Evolutionary conservation across 1,140 invertebrate species (phyloP).

Genomic region (Rhopalosiphum padi): DNA sequence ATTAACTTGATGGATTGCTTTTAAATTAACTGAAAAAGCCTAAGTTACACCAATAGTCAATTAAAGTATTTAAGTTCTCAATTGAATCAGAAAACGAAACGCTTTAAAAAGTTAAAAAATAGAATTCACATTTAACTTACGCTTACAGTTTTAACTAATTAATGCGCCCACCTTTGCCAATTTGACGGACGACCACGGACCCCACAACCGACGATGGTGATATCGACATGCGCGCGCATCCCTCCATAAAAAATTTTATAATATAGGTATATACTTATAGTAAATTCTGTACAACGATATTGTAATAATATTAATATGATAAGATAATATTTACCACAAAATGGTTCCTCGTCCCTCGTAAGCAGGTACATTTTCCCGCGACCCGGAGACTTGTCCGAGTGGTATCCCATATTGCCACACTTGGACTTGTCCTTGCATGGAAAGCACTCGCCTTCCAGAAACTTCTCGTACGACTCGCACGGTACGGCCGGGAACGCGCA

Average conservation of each 20-base stretch:
- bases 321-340: conserved; percentile 73
- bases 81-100: not conserved
- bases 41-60: not conserved
- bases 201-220: too few relatives aligned
- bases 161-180: not conserved
- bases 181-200: not conserved
- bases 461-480: conserved; percentile 85
- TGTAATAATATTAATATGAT: not conserved
- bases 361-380: conserved; percentile 84
- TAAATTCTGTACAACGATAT: not conserved
- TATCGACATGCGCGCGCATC: not conserved
- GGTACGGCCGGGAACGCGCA: conserved; percentile 89
- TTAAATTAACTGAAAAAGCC: not conserved
- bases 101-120: not conserved
- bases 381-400: conserved; percentile 81
- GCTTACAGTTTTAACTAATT: not conserved
- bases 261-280: not conserved
- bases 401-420: conserved; percentile 94
- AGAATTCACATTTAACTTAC: not conserved
- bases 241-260: not conserved
- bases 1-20: not conserved
- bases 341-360: conserved; percentile 89
- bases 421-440: conserved; percentile 70
- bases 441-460: conserved; percentile 78
- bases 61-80: not conserved